Conservation (phyloP, 2,797 vertebrate genomes). For the Lithobates sylvaticus region DNA sequence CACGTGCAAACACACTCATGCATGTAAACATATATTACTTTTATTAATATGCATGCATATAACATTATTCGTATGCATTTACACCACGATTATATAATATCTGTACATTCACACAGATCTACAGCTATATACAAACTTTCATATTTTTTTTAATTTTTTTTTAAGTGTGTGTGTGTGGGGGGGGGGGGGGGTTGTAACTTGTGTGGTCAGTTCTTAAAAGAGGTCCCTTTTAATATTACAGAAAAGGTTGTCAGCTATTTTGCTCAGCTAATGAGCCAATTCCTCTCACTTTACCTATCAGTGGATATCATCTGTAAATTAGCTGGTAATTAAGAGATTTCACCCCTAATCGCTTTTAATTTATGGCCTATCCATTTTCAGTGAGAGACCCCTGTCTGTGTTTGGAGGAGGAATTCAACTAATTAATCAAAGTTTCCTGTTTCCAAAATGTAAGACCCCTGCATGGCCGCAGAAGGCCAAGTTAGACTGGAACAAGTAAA, state of each 20-base stretch:
- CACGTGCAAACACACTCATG: too few relatives aligned
- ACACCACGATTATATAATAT: too few relatives aligned
- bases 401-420: slow-evolving; percentile 22
- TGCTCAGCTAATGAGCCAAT: not conserved
- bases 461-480: too few relatives aligned
- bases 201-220: not conserved
- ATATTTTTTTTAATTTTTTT: too few relatives aligned
- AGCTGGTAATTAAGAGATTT: slow-evolving; percentile 24
- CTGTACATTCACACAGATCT: not conserved
- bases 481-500: not conserved
- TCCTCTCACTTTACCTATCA: not conserved
- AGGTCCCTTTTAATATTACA: not conserved
- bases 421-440: slow-evolving; percentile 8
- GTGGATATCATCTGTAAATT: not conserved
- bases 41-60: too few relatives aligned
- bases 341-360: slow-evolving; percentile 24
- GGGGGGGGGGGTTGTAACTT: not conserved
- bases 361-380: slow-evolving; percentile 43
- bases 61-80: too few relatives aligned
- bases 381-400: not conserved
- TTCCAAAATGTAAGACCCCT: not conserved
- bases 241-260: not conserved
- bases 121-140: not conserved
- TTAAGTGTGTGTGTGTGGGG: too few relatives aligned
- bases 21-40: too few relatives aligned